These are phyloP conservation scores for Cyclura pinguis DNA, from an alignment of 2,797 vertebrate genomes.

Conservation along the genomic window DNA sequence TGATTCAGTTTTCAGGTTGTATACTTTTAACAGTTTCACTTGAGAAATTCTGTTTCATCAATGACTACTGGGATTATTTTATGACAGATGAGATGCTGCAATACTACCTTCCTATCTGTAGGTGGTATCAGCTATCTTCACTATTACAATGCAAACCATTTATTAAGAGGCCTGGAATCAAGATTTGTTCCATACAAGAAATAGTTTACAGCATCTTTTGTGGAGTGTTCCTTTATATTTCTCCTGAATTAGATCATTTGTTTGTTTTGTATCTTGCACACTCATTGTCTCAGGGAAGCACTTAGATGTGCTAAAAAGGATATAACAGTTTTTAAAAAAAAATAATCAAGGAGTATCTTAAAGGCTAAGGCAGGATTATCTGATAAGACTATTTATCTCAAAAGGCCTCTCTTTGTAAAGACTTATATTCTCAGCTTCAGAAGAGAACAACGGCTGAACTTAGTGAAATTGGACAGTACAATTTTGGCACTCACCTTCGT, in stretches of 20 bases:
- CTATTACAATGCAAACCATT: not conserved
- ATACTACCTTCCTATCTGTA: conserved; percentile 6
- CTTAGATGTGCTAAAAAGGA: not conserved
- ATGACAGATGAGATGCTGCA: not conserved
- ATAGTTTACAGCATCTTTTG: not conserved
- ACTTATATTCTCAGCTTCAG: not conserved
- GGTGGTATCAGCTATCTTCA: not conserved
- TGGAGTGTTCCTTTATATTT: not conserved
- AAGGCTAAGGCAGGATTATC: not conserved
- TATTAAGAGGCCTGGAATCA: not conserved
- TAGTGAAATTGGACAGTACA: not conserved
- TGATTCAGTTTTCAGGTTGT: not conserved
- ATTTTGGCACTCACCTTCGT: not conserved
- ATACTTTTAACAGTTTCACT: not conserved
- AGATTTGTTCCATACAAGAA: not conserved
- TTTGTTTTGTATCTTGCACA: not conserved
- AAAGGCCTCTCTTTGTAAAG: not conserved
- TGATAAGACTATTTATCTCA: not conserved
- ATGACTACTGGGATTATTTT: not conserved
- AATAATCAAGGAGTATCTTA: not conserved
- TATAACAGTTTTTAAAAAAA: not conserved
- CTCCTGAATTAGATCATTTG: no score
- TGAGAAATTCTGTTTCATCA: not conserved
- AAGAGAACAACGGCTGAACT: not conserved
- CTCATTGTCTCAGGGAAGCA: not conserved